A percentile compares a stretch with the other conserved stretches of the same genome.
These are phyloP conservation scores for Heliangelus exortis DNA, from an alignment of 2,797 vertebrate species.

Conservation along the genomic window DNA sequence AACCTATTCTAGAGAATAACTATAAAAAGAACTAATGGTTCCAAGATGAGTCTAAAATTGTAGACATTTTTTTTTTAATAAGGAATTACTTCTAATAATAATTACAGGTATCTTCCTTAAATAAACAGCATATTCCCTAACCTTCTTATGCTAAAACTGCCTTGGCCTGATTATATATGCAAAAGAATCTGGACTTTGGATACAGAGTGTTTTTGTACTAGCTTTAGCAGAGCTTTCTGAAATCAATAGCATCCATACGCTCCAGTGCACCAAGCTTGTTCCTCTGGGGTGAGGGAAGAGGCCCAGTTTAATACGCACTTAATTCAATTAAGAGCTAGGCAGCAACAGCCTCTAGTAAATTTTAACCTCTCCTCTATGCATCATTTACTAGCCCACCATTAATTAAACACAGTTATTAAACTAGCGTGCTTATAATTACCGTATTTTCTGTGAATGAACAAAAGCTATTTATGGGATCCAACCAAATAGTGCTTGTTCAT, in stretches of 20 bases:
- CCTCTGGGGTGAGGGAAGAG: not conserved
- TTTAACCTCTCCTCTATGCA: conserved; percentile 20
- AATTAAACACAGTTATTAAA: conserved; percentile 48
- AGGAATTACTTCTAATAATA: not conserved
- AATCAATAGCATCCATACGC: not conserved
- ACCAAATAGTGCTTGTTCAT: not conserved
- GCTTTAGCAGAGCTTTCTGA: conserved; percentile 35
- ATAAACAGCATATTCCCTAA: not conserved
- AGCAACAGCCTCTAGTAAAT: conserved; percentile 25
- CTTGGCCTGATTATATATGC: not conserved
- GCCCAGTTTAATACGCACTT: not conserved
- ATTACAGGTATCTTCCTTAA: not conserved
- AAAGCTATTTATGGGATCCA: conserved; percentile 35
- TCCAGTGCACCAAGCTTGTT: not conserved
- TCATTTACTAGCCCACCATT: conserved; percentile 8
- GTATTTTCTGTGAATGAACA: conserved; percentile 56
- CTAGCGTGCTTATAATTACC: conserved; percentile 1
- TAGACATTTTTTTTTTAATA: not conserved
- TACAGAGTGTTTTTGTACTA: not conserved
- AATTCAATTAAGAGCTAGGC: conserved; percentile 58
- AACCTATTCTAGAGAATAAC: not conserved
- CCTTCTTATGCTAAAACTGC: not conserved
- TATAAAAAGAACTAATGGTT: not conserved
- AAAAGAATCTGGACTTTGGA: conserved; percentile 6
- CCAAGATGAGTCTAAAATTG: not conserved